Percentiles rank a stretch among this genome's conserved stretches.
These are phyloP conservation scores for Microctonus brassicae DNA, from an alignment of 2,888 invertebrate genomes.

Conservation along the genomic window DNA sequence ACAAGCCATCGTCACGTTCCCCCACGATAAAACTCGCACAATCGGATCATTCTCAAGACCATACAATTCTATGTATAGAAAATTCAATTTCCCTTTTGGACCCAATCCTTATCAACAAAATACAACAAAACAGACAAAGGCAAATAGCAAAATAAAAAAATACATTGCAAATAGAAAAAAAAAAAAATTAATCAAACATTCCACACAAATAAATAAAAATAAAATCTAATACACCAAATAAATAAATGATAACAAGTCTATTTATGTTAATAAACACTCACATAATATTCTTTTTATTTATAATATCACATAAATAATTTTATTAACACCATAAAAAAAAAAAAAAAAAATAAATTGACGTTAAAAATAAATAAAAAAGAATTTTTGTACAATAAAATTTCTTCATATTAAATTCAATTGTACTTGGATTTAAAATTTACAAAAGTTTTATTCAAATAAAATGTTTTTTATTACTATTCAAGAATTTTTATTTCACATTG, in stretches of 20 bases:
- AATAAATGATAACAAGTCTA: no score
- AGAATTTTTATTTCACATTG: not conserved
- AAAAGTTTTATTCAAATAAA: not conserved
- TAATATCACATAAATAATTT: no score
- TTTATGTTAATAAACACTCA: no score
- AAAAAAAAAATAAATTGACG: no score
- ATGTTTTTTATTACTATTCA: not conserved
- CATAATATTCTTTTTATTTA: no score
- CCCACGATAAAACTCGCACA: constrained; percentile 6
- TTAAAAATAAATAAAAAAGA: no score
- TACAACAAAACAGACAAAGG: not conserved
- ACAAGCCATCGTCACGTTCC: constrained; percentile 6
- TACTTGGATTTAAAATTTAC: not conserved
- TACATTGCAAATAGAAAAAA: no score
- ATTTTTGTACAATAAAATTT: no score
- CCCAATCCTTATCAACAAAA: not conserved
- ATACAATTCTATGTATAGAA: not conserved
- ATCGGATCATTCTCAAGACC: not conserved
- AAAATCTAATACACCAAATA: not conserved
- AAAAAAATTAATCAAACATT: no score
- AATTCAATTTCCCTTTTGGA: not conserved
- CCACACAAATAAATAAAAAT: no score
- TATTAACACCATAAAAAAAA: no score
- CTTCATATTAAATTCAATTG: not conserved
- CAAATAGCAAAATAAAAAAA: not conserved